Conservation (phyloP, 2,888 invertebrate genomes). For the Cephus nigrinus region DNA sequence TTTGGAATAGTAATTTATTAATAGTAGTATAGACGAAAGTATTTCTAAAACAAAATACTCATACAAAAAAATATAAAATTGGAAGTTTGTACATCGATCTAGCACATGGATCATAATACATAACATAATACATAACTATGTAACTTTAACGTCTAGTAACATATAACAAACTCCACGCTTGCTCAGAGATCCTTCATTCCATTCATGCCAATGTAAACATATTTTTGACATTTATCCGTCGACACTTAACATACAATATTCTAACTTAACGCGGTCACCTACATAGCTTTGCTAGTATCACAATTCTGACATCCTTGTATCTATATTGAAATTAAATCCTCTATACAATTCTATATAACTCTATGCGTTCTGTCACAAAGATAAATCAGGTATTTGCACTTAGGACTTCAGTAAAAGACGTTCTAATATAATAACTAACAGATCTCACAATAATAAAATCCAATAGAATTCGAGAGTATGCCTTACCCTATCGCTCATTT, state of each 20-base stretch:
- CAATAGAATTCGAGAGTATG: not conserved
- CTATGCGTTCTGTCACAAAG: constrained; percentile 25
- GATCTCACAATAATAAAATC: not conserved
- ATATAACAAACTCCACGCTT: constrained; percentile 57
- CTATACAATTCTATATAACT: constrained; percentile 20
- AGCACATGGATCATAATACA: constrained; percentile 46
- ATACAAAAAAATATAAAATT: constrained; percentile 54
- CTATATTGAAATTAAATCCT: constrained; percentile 15
- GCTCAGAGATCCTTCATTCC: constrained; percentile 9
- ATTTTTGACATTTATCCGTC: not conserved
- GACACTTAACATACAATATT: not conserved
- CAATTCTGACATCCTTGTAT: constrained; percentile 48
- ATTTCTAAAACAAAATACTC: constrained; percentile 66
- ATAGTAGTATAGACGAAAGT: constrained; percentile 40
- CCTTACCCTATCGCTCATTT: not conserved
- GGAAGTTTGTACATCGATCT: constrained; percentile 55
- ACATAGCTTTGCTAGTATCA: constrained; percentile 60
- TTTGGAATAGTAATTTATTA: constrained; percentile 19
- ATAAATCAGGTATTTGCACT: not conserved
- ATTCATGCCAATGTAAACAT: not conserved
- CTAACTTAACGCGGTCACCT: constrained; percentile 7
- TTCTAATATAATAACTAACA: not conserved
- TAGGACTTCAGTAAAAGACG: not conserved
- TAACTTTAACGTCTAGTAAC: constrained; percentile 46
- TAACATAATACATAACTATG: constrained; percentile 46